A percentile compares a stretch with the other conserved stretches of the same genome.
phyloP scores from a whole-genome alignment of 2,113 vertebrate genomes.

The pig (Sus scrofa) region T2T-Sscrofa CM000828.6:32647501-32648000 shows the following conservation, averaged over 20 bases:
- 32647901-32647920: neutral
- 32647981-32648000: neutral
- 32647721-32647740: neutral
- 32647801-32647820: neutral
- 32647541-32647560: neutral
- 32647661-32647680: neutral
- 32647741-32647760: neutral
- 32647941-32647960: neutral
- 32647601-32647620: neutral
- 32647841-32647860: neutral
- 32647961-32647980: neutral
- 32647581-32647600: neutral
- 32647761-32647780: neutral
- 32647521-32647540: neutral
- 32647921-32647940: constrained; percentile 19
- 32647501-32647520: neutral
- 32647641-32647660: neutral
- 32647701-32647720: neutral
- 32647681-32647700: neutral
- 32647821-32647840: neutral
- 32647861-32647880: neutral
- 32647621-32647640: neutral
- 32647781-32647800: neutral
- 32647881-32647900: neutral
- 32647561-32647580: neutral